These are phyloP conservation scores for Corvus cornix DNA, from an alignment of 2,113 vertebrate genomes.

Conservation along the genomic window DNA sequence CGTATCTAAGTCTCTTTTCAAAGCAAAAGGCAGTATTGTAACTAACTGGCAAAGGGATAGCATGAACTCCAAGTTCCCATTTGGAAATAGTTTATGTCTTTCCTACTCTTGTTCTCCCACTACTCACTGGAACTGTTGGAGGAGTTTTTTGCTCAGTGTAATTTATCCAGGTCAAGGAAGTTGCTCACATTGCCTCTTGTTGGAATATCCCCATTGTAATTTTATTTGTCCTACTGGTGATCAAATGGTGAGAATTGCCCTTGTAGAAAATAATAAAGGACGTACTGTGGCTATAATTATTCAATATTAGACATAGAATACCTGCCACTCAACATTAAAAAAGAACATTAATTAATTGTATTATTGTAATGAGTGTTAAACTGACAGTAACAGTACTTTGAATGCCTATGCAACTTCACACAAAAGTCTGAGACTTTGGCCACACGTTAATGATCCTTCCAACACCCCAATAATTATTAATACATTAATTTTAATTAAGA, in stretches of 20 bases:
- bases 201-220: background rate
- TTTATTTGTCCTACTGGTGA: background rate
- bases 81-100: background rate
- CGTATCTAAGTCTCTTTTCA: background rate
- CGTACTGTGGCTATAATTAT: background rate
- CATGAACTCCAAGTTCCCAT: background rate
- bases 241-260: background rate
- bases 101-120: background rate
- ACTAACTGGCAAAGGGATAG: background rate
- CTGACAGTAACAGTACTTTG: background rate
- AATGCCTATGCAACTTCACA: background rate
- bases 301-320: background rate
- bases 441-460: background rate
- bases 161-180: background rate
- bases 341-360: background rate
- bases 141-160: rapidly evolving
- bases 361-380: background rate
- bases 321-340: background rate
- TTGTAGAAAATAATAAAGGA: background rate
- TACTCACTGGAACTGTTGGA: background rate
- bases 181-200: background rate
- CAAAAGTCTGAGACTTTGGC: background rate
- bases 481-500: background rate
- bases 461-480: background rate
- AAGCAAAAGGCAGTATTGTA: background rate